Conservation (phyloP, 2,888 invertebrate species). For the Callyntrura sp. region DNA sequence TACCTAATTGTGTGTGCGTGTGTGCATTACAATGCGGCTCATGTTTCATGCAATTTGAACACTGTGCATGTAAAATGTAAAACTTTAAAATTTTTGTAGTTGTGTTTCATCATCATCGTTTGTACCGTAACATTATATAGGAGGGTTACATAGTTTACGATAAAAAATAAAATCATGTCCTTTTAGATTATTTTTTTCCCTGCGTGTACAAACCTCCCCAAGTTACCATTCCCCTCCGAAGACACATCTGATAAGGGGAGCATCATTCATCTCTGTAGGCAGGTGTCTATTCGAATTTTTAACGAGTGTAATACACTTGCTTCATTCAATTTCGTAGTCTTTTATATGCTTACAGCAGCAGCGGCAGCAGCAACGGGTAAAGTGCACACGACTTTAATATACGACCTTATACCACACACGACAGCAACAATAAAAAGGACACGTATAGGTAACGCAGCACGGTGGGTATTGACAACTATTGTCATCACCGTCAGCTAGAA, state of each 20-base stretch:
- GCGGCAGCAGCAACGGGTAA: background rate
- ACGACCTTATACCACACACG: background rate
- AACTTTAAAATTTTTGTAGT: too few species aligned
- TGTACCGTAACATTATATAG: too few species aligned
- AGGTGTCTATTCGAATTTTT: slow-evolving; percentile 70
- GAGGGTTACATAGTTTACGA: too few species aligned
- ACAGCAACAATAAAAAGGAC: background rate
- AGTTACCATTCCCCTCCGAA: too few species aligned
- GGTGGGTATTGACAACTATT: slow-evolving; percentile 3
- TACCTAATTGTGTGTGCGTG: too few species aligned
- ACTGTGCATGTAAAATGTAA: too few species aligned
- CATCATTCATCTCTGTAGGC: slow-evolving; percentile 52
- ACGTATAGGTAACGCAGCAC: background rate
- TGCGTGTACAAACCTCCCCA: too few species aligned
- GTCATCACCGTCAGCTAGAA: slow-evolving; percentile 32
- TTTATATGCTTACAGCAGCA: background rate
- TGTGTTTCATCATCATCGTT: too few species aligned
- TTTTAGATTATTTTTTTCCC: too few species aligned
- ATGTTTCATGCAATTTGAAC: too few species aligned
- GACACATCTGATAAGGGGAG: background rate
- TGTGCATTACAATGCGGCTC: background rate
- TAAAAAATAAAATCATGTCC: too few species aligned
- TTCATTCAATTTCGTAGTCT: slow-evolving; percentile 26
- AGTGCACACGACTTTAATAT: background rate
- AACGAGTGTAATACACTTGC: slow-evolving; percentile 49